Conservation (phyloP, 2,113 vertebrate species). For the Astatotilapia flaviijosephi region DNA sequence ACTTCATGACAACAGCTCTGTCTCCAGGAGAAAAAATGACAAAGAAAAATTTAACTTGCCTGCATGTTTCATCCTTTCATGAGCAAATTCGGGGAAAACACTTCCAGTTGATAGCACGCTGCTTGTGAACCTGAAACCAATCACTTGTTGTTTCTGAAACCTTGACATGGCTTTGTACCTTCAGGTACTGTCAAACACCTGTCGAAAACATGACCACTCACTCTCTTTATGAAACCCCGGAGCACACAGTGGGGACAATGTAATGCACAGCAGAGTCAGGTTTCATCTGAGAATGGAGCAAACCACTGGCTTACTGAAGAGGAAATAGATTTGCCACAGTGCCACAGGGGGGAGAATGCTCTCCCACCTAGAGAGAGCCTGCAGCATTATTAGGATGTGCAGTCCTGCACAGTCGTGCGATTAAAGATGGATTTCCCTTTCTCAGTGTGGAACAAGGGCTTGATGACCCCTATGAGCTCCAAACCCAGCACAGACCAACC, state of each 20-base stretch:
- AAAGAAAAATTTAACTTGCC: background rate
- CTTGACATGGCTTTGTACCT: background rate
- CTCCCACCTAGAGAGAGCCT: background rate
- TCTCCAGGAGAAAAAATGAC: background rate
- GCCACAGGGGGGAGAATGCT: background rate
- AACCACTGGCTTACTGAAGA: slow-evolving; percentile 4
- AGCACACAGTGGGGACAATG: background rate
- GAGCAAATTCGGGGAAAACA: background rate
- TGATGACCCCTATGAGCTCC: background rate
- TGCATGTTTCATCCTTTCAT: background rate
- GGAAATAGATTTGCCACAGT: slow-evolving; percentile 7
- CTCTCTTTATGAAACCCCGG: background rate
- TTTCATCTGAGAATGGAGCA: background rate
- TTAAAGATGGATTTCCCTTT: slow-evolving; percentile 16
- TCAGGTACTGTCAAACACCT: background rate
- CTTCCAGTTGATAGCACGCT: background rate
- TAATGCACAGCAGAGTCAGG: background rate
- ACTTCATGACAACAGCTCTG: background rate
- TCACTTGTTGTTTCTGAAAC: background rate
- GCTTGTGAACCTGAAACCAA: background rate
- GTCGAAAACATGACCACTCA: background rate
- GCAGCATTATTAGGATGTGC: background rate
- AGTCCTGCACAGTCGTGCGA: background rate
- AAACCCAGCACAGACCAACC: background rate
- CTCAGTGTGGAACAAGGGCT: background rate